These are phyloP conservation scores for Orthosia gracilis DNA, from an alignment of 2,888 invertebrate species.

Conservation along the genomic window DNA sequence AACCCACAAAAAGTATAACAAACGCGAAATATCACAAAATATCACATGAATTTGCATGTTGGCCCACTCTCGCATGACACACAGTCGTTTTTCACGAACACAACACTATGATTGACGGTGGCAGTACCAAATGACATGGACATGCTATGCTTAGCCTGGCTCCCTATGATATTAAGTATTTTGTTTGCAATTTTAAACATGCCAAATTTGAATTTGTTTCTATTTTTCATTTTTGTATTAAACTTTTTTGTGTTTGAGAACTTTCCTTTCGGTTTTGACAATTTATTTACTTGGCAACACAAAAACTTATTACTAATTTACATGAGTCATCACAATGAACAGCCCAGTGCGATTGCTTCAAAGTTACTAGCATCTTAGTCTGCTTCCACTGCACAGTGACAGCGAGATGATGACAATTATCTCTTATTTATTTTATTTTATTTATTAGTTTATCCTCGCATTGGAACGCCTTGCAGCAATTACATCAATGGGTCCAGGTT, in stretches of 20 bases:
- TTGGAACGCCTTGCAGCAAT: too few species aligned
- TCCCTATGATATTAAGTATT: slow-evolving; percentile 37
- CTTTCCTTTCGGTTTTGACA: background rate
- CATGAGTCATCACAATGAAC: too few species aligned
- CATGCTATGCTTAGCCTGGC: slow-evolving; percentile 45
- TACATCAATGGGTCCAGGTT: too few species aligned
- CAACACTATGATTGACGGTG: slow-evolving; percentile 63
- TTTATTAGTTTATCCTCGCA: too few species aligned
- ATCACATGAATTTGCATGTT: slow-evolving; percentile 57
- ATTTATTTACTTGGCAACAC: background rate
- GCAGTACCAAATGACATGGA: slow-evolving; percentile 49
- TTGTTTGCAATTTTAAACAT: slow-evolving; percentile 52
- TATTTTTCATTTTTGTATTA: background rate
- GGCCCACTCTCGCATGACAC: slow-evolving; percentile 63
- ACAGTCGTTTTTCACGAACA: slow-evolving; percentile 55
- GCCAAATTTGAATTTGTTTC: slow-evolving; percentile 32
- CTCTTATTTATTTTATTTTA: too few species aligned
- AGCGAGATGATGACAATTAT: too few species aligned
- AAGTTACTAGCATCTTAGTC: too few species aligned
- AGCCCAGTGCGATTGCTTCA: too few species aligned
- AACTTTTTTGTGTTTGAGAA: background rate
- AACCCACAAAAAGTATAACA: slow-evolving; percentile 43
- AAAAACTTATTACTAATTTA: too few species aligned
- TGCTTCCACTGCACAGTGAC: too few species aligned
- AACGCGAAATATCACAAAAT: slow-evolving; percentile 58